These are phyloP conservation scores for Rhea americana DNA, from an alignment of 2,113 vertebrate genomes.

Conservation along the genomic window DNA sequence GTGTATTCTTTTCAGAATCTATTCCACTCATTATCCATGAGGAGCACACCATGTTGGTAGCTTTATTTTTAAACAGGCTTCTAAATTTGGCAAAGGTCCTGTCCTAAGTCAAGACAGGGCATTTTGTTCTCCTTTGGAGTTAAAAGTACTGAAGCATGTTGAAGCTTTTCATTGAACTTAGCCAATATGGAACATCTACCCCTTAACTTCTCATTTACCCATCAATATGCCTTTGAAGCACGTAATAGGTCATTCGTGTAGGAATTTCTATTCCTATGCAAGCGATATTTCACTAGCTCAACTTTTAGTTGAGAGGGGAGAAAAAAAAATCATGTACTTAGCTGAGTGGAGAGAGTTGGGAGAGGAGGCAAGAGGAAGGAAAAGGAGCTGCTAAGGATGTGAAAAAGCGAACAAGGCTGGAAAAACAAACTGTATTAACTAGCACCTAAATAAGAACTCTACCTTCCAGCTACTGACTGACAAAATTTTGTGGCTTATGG, in stretches of 20 bases:
- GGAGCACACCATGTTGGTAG: background rate
- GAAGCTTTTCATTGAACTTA: background rate
- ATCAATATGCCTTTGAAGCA: background rate
- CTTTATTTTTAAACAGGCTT: background rate
- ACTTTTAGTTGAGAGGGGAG: background rate
- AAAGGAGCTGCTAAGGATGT: fast-evolving
- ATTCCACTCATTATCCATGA: background rate
- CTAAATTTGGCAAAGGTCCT: background rate
- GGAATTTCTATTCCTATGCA: background rate
- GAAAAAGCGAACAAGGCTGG: background rate
- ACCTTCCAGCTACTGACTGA: background rate
- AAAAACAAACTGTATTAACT: background rate
- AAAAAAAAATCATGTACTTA: background rate
- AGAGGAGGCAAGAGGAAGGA: background rate
- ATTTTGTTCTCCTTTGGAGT: background rate
- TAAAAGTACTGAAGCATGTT: background rate
- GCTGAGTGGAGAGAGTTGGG: background rate
- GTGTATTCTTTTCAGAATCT: background rate
- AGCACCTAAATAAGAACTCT: background rate
- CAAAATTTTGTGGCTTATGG: background rate
- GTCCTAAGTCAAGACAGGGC: background rate
- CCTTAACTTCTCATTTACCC: background rate
- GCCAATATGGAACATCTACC: background rate
- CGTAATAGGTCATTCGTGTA: background rate
- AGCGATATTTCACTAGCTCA: background rate